Base-by-base conservation (phyloP, 2,888 invertebrate species). In the Plebejus anna region DNA sequence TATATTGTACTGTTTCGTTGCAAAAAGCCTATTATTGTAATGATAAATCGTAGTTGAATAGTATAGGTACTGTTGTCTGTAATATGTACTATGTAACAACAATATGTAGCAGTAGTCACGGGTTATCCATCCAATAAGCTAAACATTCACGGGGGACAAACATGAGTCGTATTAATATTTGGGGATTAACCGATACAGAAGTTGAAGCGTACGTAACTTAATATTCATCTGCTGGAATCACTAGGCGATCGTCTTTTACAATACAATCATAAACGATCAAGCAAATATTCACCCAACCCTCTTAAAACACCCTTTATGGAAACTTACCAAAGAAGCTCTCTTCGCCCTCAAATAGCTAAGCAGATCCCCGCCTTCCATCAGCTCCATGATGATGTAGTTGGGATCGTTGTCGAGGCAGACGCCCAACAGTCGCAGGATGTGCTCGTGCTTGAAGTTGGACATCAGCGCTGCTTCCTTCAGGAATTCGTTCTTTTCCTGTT, bases 281-380 rank as follows among this genome's bases (percentile, higher is more conserved):
- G 2, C 1, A 47, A 55, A 55, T 16, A 55, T 47, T 47, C 47
- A 47, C 47, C 3, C 47, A 42, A 9, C 2, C 47, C 47, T 47
- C 16, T 16, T 4, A 55, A 55, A 55, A 13, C 51, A 16, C 5
- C 57, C 28, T 2, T 9, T 61, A 1, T 7, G 32, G 32, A 47
- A 59, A 84, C 89, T 89, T 89, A 97, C 97, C 86, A 95, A 88
- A n/a, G 95, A 94, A 66, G 97, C 96, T 77, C 99, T 94, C 81
- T 97, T 97, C 5, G 96, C 95, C 76, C 99, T 94, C 72, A 99
- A 94, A 88, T 98, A 99, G 78, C 97, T 98, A 55, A 99, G 94
- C 77, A 99, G 91, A 90, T 99, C 99, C 0, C 99, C 99, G 4
- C 97, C 98, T 88, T 98, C 98, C 99, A 99, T 99, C 28, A 99